A percentile compares a stretch with the other conserved stretches of the same genome.
These are phyloP conservation scores for Takifugu rubripes DNA, from an alignment of 2,797 vertebrate species.

Conservation along the genomic window DNA sequence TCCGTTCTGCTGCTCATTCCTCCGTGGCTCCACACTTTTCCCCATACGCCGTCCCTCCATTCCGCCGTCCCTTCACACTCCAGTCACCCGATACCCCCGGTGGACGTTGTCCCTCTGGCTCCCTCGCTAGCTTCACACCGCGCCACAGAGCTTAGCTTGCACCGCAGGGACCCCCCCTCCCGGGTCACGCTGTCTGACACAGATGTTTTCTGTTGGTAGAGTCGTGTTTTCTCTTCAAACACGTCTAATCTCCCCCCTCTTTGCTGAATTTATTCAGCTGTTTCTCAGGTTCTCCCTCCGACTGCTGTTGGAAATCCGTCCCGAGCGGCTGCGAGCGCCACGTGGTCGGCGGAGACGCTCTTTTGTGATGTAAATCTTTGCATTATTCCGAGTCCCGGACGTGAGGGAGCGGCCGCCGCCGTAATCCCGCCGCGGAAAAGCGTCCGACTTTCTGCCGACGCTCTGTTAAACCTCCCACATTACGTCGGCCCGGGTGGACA, in stretches of 20 bases:
- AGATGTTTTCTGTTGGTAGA: slow-evolving; percentile 59
- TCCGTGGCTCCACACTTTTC: slow-evolving; percentile 12
- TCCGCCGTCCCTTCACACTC: slow-evolving; percentile 47
- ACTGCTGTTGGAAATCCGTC: slow-evolving; percentile 32
- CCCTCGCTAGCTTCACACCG: too few relatives aligned
- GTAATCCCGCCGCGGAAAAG: slow-evolving; percentile 24
- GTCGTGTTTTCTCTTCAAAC: slow-evolving; percentile 62
- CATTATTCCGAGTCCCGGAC: slow-evolving; percentile 8
- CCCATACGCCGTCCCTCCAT: slow-evolving; percentile 9
- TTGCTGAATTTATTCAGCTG: slow-evolving; percentile 51
- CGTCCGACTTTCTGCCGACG: slow-evolving; percentile 36
- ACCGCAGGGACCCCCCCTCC: background rate
- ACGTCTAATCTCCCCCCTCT: slow-evolving; percentile 8
- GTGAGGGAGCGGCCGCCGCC: background rate
- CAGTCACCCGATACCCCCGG: slow-evolving; percentile 68
- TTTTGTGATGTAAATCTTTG: slow-evolving; percentile 51
- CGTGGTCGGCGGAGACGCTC: slow-evolving; percentile 24
- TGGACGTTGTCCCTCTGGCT: slow-evolving; percentile 29
- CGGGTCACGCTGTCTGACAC: slow-evolving; percentile 33
- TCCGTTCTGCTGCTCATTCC: slow-evolving; percentile 13
- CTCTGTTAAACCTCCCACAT: slow-evolving; percentile 52
- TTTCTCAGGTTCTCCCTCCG: slow-evolving; percentile 25
- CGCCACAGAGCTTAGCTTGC: background rate
- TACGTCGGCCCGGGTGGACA: slow-evolving; percentile 28
- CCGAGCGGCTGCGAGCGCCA: slow-evolving; percentile 35